Evolutionary conservation across 2,888 invertebrate genomes (phyloP).

Genomic region (Hirtodrosophila trivittata): DNA sequence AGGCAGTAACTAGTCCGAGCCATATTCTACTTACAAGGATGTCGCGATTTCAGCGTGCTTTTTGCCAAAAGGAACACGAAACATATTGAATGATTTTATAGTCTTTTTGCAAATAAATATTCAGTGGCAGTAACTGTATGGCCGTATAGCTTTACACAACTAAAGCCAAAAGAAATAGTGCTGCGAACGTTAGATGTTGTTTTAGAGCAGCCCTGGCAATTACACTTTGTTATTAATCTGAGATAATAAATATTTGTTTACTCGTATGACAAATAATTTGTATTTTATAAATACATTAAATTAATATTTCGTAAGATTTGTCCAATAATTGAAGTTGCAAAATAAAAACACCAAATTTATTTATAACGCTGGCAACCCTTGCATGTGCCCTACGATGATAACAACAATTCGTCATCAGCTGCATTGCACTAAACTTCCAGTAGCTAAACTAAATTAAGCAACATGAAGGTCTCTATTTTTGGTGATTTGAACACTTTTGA

Average conservation of each 20-base stretch:
- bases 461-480: constrained; percentile 60
- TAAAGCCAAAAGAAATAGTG: constrained; percentile 19
- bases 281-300: no score
- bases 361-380: constrained; percentile 28
- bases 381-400: constrained; percentile 52
- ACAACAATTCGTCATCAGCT: constrained; percentile 50
- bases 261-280: no score
- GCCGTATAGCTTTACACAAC: constrained; percentile 18
- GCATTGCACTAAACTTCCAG: not conserved
- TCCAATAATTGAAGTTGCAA: no score
- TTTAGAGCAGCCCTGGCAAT: not conserved
- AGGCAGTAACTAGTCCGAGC: no score
- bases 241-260: no score
- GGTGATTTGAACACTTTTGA: constrained; percentile 68
- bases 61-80: constrained; percentile 85
- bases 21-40: constrained; percentile 82
- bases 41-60: constrained; percentile 86
- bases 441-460: constrained; percentile 20
- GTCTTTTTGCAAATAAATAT: constrained; percentile 27
- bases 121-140: constrained; percentile 19
- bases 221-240: no score
- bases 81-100: constrained; percentile 64
- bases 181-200: not conserved
- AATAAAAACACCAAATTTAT: not conserved
- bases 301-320: no score